A percentile compares a stretch with the other conserved stretches of the same genome.
phyloP scores from a whole-genome alignment of 2,888 invertebrate species.

The Synanthedon formicaeformis region DNA sequence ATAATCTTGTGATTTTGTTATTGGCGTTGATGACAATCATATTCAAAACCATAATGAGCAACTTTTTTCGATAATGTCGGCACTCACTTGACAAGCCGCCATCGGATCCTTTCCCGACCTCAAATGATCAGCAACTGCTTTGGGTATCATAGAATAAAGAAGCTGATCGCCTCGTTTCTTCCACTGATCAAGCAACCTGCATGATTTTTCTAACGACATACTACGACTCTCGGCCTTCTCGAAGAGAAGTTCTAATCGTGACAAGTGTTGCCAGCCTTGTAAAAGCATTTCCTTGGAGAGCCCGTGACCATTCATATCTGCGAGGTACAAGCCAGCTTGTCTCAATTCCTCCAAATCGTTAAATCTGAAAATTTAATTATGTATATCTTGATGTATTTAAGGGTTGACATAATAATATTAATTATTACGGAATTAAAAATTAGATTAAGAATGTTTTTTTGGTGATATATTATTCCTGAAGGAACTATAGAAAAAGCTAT shows the following conservation, averaged over 20 bases:
- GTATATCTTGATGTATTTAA: background rate
- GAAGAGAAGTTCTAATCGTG: slow-evolving; percentile 82
- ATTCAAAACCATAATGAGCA: too few species aligned
- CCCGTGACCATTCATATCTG: slow-evolving; percentile 88
- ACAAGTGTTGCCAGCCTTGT: slow-evolving; percentile 87
- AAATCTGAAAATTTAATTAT: slow-evolving; percentile 70
- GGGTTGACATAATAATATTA: background rate
- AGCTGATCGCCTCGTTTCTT: slow-evolving; percentile 87
- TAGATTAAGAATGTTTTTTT: too few species aligned
- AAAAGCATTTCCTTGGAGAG: slow-evolving; percentile 85
- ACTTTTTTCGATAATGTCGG: too few species aligned
- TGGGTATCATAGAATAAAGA: slow-evolving; percentile 93
- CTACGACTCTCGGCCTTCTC: slow-evolving; percentile 86
- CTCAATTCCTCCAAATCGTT: slow-evolving; percentile 87
- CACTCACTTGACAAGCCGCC: slow-evolving; percentile 79
- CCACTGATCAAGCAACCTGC: slow-evolving; percentile 84
- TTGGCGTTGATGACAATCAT: too few species aligned
- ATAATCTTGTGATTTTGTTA: too few species aligned
- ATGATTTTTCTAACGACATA: slow-evolving; percentile 81
- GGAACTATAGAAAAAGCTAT: too few species aligned
- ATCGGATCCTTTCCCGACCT: slow-evolving; percentile 80
- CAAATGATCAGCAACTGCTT: slow-evolving; percentile 84
- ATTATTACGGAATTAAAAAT: too few species aligned
- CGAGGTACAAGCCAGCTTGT: slow-evolving; percentile 81
- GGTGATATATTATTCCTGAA: too few species aligned